Conservation (phyloP, 2,113 vertebrate species). For the Etia nguti region DNA sequence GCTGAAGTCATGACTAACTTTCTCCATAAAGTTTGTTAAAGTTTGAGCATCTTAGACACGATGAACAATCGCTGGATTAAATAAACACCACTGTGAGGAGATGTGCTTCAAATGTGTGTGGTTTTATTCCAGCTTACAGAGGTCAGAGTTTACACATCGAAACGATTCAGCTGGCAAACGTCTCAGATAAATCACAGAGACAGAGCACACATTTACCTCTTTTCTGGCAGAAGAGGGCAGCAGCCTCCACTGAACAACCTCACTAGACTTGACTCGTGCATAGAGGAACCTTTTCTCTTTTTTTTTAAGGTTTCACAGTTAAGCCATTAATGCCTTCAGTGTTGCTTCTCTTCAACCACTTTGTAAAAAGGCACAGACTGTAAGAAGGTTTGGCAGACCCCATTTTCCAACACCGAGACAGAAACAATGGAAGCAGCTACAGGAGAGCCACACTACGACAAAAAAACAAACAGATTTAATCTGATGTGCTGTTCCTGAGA, state of each 20-base stretch:
- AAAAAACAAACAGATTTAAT: background rate
- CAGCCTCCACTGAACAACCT: background rate
- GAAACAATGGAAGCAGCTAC: background rate
- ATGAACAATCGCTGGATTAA: background rate
- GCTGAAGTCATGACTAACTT: background rate
- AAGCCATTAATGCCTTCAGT: background rate
- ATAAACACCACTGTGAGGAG: background rate
- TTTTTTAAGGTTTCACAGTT: background rate
- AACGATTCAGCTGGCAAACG: background rate
- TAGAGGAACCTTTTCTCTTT: background rate
- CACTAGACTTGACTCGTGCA: background rate
- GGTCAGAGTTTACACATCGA: background rate
- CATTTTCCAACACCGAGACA: background rate
- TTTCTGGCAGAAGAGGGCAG: conserved; percentile 48
- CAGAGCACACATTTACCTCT: background rate
- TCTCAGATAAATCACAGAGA: background rate
- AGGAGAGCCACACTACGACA: background rate
- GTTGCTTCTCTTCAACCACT: background rate
- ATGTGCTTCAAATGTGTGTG: background rate
- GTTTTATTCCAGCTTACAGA: conserved; percentile 28
- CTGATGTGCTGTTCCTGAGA: conserved; percentile 34
- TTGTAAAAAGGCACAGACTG: conserved; percentile 29
- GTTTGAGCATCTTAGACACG: background rate
- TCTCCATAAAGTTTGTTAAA: background rate
- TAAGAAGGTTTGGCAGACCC: background rate